Percentiles rank a stretch among this genome's conserved stretches.
Evolutionary conservation across 2,113 vertebrate genomes (phyloP).

Genomic region (Equus przewalskii): DNA sequence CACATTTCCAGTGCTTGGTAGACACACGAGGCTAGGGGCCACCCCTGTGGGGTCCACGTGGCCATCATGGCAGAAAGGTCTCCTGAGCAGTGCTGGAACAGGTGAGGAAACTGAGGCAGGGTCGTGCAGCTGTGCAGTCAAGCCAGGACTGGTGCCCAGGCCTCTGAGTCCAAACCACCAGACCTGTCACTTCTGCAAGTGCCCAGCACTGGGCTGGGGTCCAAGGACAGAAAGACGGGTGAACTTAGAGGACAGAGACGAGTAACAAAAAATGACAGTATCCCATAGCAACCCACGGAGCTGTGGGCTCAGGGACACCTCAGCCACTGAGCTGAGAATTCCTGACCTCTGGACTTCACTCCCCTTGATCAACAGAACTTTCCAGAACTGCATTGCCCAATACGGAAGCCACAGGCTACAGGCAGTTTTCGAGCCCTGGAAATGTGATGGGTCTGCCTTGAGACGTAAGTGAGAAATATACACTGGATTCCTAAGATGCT

Average conservation of each 20-base stretch:
- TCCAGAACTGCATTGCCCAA: not conserved
- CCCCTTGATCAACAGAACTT: not conserved
- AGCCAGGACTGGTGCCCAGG: not conserved
- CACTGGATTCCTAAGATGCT: not conserved
- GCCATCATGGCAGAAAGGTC: not conserved
- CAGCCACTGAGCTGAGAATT: not conserved
- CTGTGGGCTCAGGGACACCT: not conserved
- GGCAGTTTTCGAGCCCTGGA: accelerated
- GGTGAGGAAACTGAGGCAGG: not conserved
- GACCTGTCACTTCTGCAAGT: no score
- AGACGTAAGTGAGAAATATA: not conserved
- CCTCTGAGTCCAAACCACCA: not conserved
- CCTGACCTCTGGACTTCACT: not conserved
- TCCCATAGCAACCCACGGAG: not conserved
- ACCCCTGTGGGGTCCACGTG: no score
- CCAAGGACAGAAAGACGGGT: not conserved
- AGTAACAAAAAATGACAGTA: not conserved
- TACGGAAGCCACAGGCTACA: not conserved
- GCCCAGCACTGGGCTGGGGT: not conserved
- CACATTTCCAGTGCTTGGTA: not conserved
- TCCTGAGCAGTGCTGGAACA: not conserved
- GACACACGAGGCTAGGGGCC: no score
- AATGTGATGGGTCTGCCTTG: no score
- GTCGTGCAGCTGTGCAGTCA: no score
- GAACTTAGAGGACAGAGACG: not conserved